Conservation (phyloP, 2,888 invertebrate species). For the Drosophila greeni region DNA sequence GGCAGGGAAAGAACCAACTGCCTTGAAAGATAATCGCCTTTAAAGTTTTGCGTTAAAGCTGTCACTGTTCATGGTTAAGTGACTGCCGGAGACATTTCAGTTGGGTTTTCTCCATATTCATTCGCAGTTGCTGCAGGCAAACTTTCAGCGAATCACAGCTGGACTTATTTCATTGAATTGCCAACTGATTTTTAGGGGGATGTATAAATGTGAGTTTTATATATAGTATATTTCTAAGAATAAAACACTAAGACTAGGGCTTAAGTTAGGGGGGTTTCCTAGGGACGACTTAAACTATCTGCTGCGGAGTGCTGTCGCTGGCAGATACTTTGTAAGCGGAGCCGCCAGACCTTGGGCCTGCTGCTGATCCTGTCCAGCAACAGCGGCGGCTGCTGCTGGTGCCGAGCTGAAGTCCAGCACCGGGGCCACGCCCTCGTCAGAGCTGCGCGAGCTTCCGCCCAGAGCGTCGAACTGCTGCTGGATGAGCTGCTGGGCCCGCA, state of each 20-base stretch:
- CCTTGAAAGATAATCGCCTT: constrained; percentile 27
- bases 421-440: constrained; percentile 72
- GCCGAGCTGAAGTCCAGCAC: constrained; percentile 67
- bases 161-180: not conserved
- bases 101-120: not conserved
- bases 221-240: constrained; percentile 4
- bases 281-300: constrained; percentile 12
- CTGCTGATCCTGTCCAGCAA: constrained; percentile 8
- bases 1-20: constrained; percentile 19
- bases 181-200: not conserved
- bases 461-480: constrained; percentile 72
- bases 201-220: not conserved
- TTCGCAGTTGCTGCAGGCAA: constrained; percentile 3
- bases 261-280: constrained; percentile 3
- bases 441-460: constrained; percentile 67
- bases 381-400: constrained; percentile 7
- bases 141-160: constrained; percentile 12
- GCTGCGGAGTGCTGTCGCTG: constrained; percentile 46
- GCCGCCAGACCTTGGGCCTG: constrained; percentile 7
- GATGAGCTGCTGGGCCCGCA: constrained; percentile 71
- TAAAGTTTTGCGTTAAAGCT: constrained; percentile 28
- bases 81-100: constrained; percentile 14
- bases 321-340: constrained; percentile 51
- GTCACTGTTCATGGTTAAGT: constrained; percentile 21
- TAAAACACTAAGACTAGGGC: constrained; percentile 10